Base-by-base conservation (phyloP, 2,888 invertebrate species). In the Leptarthrus brevirostris region DNA sequence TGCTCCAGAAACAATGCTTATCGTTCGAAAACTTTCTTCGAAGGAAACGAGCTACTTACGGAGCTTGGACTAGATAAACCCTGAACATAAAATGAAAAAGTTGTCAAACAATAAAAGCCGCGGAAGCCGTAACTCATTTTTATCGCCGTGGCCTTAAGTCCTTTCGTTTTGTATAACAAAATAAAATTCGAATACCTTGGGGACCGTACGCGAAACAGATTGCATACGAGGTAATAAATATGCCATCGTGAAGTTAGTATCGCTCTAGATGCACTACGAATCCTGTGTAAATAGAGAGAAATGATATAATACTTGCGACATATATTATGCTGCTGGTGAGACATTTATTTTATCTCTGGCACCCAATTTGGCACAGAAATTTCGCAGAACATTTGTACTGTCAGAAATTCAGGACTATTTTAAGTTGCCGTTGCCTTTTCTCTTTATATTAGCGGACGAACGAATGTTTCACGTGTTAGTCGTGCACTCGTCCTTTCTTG, bases 291-390 rank as follows among this genome's bases (percentile, higher is more conserved):
- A 44, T 44, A 44, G 44, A 44, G 44, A 8, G 44, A 44, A 44
- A 44, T 44, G 44, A 44, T 44, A 44, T 44, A 44, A 44, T 44
- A 53, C 53, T 22, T 20, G 53, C 53, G 53, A 53, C 53, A 53
- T 53, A 53, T 22, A 53, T 53, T 53, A 53, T 53, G 53, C 22
- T 53, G 53, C 22, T 53, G 53, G 20, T 53, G 26, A 30, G 56
- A 30, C 56, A 56, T 56, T 56, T 26, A 56, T 56, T 56, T 56
- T 56, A 56, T 56, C 56, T 26, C 56, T 56, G 56, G 56, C 56
- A 56, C 26, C 56, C 56, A 56, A 56, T 56, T 56, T 56, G 56
- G 56, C 56, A 56, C 30, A 56, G 22, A 56, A 56, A 56, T 56
- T 56, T 56, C 56, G 14, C 56, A 56, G 56, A 56, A 56, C 56